Evolutionary conservation across 2,888 invertebrate species (phyloP).

Genomic region (Torymus auratus): DNA sequence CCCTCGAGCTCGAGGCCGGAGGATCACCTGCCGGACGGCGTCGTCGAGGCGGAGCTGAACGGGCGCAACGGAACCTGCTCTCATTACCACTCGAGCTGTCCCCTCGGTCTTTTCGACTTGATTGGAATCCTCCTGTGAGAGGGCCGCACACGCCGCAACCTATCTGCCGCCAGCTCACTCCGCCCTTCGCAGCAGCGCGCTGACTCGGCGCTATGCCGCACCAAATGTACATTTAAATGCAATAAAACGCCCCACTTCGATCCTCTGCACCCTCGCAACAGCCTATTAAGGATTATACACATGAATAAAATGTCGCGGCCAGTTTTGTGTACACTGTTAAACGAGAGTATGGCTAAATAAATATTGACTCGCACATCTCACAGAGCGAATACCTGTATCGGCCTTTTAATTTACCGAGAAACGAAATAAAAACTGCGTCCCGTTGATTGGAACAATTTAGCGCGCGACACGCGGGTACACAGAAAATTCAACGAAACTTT

Average conservation of each 20-base stretch:
- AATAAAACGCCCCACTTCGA: no score
- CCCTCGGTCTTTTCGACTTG: slow-evolving; percentile 79
- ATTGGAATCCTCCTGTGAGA: slow-evolving; percentile 78
- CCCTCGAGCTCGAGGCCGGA: slow-evolving; percentile 81
- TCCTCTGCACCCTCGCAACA: no score
- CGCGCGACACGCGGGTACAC: background rate
- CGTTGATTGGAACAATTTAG: background rate
- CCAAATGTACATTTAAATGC: no score
- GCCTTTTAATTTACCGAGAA: no score
- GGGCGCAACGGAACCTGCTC: slow-evolving; percentile 79
- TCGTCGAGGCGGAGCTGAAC: slow-evolving; percentile 80
- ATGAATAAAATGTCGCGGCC: no score
- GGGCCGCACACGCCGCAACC: background rate
- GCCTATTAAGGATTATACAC: no score
- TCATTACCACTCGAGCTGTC: slow-evolving; percentile 78
- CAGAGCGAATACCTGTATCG: no score
- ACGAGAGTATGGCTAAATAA: background rate
- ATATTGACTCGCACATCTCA: background rate
- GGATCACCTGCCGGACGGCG: slow-evolving; percentile 77
- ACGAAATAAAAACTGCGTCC: no score
- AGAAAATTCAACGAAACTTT: no score
- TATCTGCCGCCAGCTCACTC: slow-evolving; percentile 50
- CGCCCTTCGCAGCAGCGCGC: no score
- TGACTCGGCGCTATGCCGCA: no score
- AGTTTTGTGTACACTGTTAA: no score